Percentiles rank a stretch among this genome's conserved stretches.
phyloP scores from a whole-genome alignment of 2,797 vertebrate species.

The Fistularia tabacaria region DNA sequence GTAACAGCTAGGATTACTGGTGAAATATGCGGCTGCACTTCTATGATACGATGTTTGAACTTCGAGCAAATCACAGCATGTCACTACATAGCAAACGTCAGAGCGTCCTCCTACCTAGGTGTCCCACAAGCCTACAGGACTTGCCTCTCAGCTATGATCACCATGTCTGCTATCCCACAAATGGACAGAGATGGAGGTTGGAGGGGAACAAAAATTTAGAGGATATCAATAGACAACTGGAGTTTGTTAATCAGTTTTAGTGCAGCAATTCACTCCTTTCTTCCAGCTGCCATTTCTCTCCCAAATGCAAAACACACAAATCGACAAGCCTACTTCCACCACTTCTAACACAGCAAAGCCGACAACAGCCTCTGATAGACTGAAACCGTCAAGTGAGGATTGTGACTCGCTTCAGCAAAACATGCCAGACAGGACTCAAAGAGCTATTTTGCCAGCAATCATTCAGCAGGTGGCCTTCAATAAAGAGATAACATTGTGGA shows the following conservation, averaged over 20 bases:
- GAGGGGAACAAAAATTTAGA: constrained; percentile 23
- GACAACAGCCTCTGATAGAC: background rate
- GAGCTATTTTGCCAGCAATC: constrained; percentile 5
- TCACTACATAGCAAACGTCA: constrained; percentile 16
- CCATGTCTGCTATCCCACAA: constrained; percentile 61
- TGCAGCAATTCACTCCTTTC: constrained; percentile 41
- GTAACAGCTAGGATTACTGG: background rate
- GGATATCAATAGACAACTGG: constrained; percentile 55
- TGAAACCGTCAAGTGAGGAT: background rate
- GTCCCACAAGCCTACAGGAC: constrained; percentile 30
- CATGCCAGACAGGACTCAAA: constrained; percentile 22
- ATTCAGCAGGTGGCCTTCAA: constrained; percentile 32
- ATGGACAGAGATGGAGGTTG: constrained; percentile 41
- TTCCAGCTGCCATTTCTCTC: constrained; percentile 25
- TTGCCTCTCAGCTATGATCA: constrained; percentile 53
- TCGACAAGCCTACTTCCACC: background rate
- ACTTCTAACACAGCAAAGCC: background rate
- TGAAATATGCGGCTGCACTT: background rate
- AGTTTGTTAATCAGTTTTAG: constrained; percentile 30
- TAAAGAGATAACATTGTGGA: constrained; percentile 33
- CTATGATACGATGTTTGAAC: constrained; percentile 12
- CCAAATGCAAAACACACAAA: constrained; percentile 14
- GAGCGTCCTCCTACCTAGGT: constrained; percentile 44
- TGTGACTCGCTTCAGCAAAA: constrained; percentile 31
- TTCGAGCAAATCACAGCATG: constrained; percentile 30